Base-by-base conservation (phyloP, 2,888 invertebrate species). In the Ochropleura plecta region DNA sequence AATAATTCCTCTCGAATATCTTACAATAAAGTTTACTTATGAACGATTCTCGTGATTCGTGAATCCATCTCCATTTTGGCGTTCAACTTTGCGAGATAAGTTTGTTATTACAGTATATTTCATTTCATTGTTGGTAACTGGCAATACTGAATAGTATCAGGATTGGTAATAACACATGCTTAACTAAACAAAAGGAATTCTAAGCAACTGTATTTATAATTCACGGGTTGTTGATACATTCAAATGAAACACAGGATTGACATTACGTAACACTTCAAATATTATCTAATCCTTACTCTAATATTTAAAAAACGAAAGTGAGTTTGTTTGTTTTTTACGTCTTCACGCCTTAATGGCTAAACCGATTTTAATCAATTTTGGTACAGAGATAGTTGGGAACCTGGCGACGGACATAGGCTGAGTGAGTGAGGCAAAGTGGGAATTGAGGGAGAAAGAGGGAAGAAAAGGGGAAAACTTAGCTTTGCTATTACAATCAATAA, bases 81-180 rank as follows among this genome's bases (percentile, higher is more conserved):
- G 62, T 65, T 51, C n/a, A 79, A 79, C 62, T 85, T 82, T 79
- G 62, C 46, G 53, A 86, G 83, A 86, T 89, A 82, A 79, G 71
- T 70, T 73, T 88, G 82, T 89, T 89, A 86, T 89, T 88, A 40
- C 84, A 87, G 88, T 78, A 78, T 71, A 76, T 77, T 81, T 82
- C 63, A 87, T 63, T 81, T 78, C 60, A 76, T 66, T 78, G 69
- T 81, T 78, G 42, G 51, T 69, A 71, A 63, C 70, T 76, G 81
- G 67, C 72, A 62, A 67, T 55, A n/a, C n/a, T 68, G 59, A 78
- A 71, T 74, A 51, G 68, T 79, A 68, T 44, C 44, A 10, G 20
- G 44, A 73, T 74, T 78, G 51, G 46, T 66, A 74, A 70, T 83
- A 72, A 64, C 75, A 64, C 75, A 79, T 77, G 46, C 57, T 57